Evolutionary conservation across 2,888 invertebrate genomes (phyloP), one percentile per base, ranked within the genome.

Genomic region (Tethea ocularis): DNA sequence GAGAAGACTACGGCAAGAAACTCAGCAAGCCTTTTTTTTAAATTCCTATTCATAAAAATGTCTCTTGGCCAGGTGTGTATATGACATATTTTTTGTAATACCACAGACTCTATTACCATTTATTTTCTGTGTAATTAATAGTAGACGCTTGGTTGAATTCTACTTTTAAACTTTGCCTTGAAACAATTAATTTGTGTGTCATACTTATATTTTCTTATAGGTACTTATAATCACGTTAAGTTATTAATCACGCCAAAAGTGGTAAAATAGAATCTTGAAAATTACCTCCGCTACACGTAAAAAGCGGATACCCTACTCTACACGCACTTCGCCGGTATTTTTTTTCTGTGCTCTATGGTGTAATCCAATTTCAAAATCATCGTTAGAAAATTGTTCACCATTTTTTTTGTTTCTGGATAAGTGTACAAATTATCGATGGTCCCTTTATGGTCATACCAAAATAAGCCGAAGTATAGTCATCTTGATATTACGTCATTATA

Each of bases 161-260:
- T 46, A 46, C 46, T 46, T 46, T 46, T 46, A 46, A 20, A 10
- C 13, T 7, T 33, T 33, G 7, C 46, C 46, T 46, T 46, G 46
- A 46, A 46, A 46, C 20, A 46, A 46, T 46, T 46, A 46, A 46
- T 46, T 46, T 15, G 7, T 15, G 46, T 46, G 46, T 46, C 46
- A 46, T 20, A 1, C 20, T 20, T 2, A 6, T 20, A 46, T 20
- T 46, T 20, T n/a, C n/a, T n/a, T n/a, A n/a, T n/a, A n/a, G n/a
- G n/a, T n/a, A n/a, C n/a, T n/a, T n/a, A n/a, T n/a, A n/a, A n/a
- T n/a, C n/a, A n/a, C n/a, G n/a, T n/a, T n/a, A n/a, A n/a, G n/a
- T n/a, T n/a, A n/a, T n/a, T n/a, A n/a, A n/a, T n/a, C n/a, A n/a
- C n/a, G n/a, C n/a, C n/a, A n/a, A n/a, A n/a, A n/a, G n/a, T n/a